phyloP scores from a whole-genome alignment of 2,113 vertebrate genomes.

The Pleuronectes platessa region DNA sequence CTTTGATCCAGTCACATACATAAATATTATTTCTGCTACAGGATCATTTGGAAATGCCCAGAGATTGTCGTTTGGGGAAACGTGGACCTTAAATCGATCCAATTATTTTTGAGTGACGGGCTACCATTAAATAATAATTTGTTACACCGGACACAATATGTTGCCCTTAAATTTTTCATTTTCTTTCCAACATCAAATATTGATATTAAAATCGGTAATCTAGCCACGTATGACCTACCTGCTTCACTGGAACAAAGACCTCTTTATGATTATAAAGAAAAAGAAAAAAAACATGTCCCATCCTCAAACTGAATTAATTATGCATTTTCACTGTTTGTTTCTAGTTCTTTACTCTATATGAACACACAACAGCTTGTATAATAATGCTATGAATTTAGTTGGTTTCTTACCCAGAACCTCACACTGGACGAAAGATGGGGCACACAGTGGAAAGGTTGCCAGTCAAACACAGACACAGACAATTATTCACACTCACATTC shows the following conservation, averaged over 20 bases:
- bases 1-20: background rate
- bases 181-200: conserved; percentile 41
- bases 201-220: background rate
- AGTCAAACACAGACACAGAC: background rate
- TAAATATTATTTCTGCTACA: background rate
- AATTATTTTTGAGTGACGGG: background rate
- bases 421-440: background rate
- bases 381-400: background rate
- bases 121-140: background rate
- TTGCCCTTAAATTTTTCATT: conserved; percentile 21
- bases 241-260: conserved; percentile 14
- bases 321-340: conserved; percentile 9
- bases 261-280: conserved; percentile 28
- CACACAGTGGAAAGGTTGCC: background rate
- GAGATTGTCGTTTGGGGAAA: no score
- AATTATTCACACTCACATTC: background rate
- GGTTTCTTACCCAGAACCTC: background rate
- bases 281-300: conserved; percentile 8
- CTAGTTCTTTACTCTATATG: no score
- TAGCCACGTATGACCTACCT: conserved; percentile 5
- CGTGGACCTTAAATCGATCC: background rate
- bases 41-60: background rate
- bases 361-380: no score
- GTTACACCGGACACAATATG: conserved; percentile 13
- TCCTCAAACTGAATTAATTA: conserved; percentile 37